Base-by-base conservation (phyloP, 2,888 invertebrate genomes). In the Linnaemya vulpina region DNA sequence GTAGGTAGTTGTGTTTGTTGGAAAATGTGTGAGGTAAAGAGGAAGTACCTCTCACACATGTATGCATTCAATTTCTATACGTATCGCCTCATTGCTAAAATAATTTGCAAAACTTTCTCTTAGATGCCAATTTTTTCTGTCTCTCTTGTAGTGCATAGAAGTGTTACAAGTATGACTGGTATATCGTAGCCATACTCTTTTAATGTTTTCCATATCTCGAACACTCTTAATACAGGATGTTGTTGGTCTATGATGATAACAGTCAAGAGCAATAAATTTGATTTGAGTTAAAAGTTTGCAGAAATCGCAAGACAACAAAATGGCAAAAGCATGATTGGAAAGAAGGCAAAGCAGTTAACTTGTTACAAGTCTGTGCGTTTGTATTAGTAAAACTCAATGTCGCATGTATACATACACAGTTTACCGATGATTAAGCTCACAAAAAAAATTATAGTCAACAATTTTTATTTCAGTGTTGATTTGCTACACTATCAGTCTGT, bases 81-180 rank as follows among this genome's bases (percentile, higher is more conserved):
- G 55, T 63, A 22, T 63, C 65, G 71, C 38, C 71, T 55, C 46
- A 35, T 79, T 70, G 51, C 51, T 60, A 1, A 65, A 65, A 20
- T 25, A 17, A 43, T 15, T 35, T 40, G 3, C 13, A 40, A 13
- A 49, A n/a, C 22, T 51, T 46, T 75, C 7, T 46, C 0, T 46
- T 30, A 10, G 11, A 22, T 5, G 4, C 11, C 30, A 20, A 11
- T 25, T 40, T 8, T 38, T 13, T 30, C 35, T 38, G 9, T 25
- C 17, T 63, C 13, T 38, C 30, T 65, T 51, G 30, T 30, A 20
- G 17, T 51, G 7, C 17, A 49, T 49, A 49, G 17, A 49, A 49
- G 1, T 49, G 49, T 49, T 49, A 17, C 1, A 49, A 49, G 1
- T 9, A 22, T 25, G 25, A 55, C 11, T 55, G 53, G 22, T 55